Evolutionary conservation across 2,797 vertebrate species (phyloP).

Genomic region (Ceryle rudis): DNA sequence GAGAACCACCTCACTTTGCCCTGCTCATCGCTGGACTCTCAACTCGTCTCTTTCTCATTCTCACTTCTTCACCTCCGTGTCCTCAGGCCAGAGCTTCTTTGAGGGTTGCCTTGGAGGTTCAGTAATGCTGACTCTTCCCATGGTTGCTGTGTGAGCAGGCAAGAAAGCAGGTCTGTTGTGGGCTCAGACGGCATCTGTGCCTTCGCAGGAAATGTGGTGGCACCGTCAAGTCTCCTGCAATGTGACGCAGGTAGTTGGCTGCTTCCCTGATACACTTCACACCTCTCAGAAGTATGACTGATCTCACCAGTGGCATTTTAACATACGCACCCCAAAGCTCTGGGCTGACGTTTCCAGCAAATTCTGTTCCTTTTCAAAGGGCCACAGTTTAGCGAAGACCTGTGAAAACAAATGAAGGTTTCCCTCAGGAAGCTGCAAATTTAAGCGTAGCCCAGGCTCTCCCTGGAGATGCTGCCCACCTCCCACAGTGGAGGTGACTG

Average conservation of each 20-base stretch:
- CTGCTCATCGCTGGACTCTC: rapidly evolving
- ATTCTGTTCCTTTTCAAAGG: neutral
- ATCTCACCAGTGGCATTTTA: conserved; percentile 62
- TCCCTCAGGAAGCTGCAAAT: neutral
- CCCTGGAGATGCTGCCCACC: neutral
- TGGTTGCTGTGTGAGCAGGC: neutral
- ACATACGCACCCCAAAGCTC: conserved; percentile 32
- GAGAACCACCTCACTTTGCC: rapidly evolving
- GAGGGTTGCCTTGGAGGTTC: neutral
- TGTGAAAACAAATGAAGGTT: neutral
- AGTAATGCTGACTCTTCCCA: neutral
- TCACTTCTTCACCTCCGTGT: rapidly evolving
- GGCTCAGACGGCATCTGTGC: conserved; percentile 34
- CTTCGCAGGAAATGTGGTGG: neutral
- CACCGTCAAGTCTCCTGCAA: neutral
- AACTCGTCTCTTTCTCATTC: neutral
- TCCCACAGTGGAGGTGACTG: neutral
- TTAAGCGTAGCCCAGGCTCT: neutral
- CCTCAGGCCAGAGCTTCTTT: neutral
- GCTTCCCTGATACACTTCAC: conserved; percentile 50
- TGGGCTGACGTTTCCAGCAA: conserved; percentile 41
- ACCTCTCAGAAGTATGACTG: conserved; percentile 49
- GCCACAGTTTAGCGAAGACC: neutral
- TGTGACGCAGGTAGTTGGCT: conserved; percentile 64
- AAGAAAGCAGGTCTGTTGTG: conserved; percentile 11